Base-by-base conservation (phyloP, 2,888 invertebrate species). In the Campoletis raptor region DNA sequence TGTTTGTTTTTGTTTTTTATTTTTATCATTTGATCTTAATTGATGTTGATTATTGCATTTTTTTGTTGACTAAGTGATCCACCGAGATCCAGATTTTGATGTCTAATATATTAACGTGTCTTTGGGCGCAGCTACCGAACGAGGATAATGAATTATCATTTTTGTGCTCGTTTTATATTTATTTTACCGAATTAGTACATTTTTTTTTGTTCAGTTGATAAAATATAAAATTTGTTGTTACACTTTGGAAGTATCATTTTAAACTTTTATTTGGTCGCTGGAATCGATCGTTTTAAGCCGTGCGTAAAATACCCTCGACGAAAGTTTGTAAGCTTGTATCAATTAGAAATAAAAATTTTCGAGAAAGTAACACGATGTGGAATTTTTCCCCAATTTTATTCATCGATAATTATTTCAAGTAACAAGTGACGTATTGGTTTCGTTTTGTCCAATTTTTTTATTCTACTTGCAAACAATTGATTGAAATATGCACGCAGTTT, bases 151-250 rank as follows among this genome's bases (percentile, higher is more conserved):
- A 66, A 70, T 77, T 54, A n/a, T 24, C 12, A 67, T 42, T 10
- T 69, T 54, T 83, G 81, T 64, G 52, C 67, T 83, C 78, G 83
- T 83, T 81, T 69, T 64, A 52, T 86, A 83, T 83, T 81, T 83
- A 81, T 86, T 86, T 86, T 69, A 86, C 57, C 67, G 45, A 73
- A 83, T 73, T 78, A 12, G 61, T 86, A 86, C 81, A 86, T 73
- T 81, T 74, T 81, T 77, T 61, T 61, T 30, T 12, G 30, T 61
- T 61, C 15, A 81, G 67, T 73, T 67, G 48, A 73, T 81, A 81
- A 81, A 83, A 78, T 83, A 83, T 66, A 78, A 83, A 73, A 48
- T 67, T 80, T 42, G 42, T 61, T 64, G 64, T 57, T 66, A 69
- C 36, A 40, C 42, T 80, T 85, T 79, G 76, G 45, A 80, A 76